These are phyloP conservation scores for Semaprochilodus insignis DNA, from an alignment of 2,797 vertebrate species.

Conservation along the genomic window DNA sequence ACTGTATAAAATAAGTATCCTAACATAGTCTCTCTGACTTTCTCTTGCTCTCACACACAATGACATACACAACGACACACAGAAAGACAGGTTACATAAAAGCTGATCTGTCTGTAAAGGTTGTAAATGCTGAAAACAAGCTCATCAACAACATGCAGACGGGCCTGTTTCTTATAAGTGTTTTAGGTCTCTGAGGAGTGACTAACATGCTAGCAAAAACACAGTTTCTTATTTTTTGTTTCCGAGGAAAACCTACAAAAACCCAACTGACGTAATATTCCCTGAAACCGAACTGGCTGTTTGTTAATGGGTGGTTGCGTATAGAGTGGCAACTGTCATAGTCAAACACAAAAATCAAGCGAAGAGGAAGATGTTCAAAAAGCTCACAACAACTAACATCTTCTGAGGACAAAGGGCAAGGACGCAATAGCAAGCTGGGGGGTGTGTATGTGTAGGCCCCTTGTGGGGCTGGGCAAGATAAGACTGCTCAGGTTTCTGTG, in stretches of 20 bases:
- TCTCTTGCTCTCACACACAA: too few species aligned
- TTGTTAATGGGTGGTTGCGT: constrained; percentile 47
- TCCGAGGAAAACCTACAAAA: too few species aligned
- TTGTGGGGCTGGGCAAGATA: not conserved
- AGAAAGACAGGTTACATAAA: too few species aligned
- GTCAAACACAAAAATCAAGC: not conserved
- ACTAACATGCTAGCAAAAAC: not conserved
- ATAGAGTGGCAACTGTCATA: constrained; percentile 31
- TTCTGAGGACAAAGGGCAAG: constrained; percentile 20
- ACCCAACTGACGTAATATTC: not conserved
- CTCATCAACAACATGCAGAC: too few species aligned
- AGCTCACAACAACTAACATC: constrained; percentile 5
- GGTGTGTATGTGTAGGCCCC: not conserved
- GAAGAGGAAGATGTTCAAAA: constrained; percentile 29
- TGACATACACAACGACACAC: too few species aligned
- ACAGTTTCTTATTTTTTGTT: constrained; percentile 35
- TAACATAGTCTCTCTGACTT: too few species aligned
- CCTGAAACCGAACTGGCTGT: constrained; percentile 45
- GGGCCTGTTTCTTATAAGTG: too few species aligned
- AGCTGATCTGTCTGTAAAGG: too few species aligned
- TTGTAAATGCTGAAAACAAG: too few species aligned
- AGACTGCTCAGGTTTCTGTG: not conserved
- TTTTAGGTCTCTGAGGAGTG: not conserved
- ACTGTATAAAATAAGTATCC: too few species aligned
- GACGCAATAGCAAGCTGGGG: not conserved